Base-by-base conservation (phyloP, 1,140 invertebrate species). In the Dryas iulia region DNA sequence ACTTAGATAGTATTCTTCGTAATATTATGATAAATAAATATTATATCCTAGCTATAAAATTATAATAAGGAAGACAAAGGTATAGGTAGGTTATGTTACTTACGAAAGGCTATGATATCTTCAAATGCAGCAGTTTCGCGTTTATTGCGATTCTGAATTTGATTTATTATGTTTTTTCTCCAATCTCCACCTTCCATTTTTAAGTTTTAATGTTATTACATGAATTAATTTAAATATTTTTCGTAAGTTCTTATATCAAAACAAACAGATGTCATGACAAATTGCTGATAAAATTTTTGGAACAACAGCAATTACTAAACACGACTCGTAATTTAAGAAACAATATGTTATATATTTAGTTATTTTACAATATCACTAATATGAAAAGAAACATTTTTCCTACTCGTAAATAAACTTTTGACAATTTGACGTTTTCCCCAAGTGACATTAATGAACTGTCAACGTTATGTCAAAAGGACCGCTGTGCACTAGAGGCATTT, bases 61-160 rank as follows among this genome's bases (percentile, higher is more conserved):
- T 76, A 68, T 74, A 77, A 79, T 71, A 74, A 73, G 8, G 66
- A 64, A 80, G 68, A 83, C 78, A 87, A 85, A 86, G 79, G 71
- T 71, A 68, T 52, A 63, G 5, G 12, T 25, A 69, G 80, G 82
- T 88, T 87, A 84, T 57, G 59, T 59, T 84, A 87, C 90, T 92
- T 88, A 92, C 91, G 90, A 86, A 92, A 90, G 26, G 81, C 66
- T 59, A 92, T 88, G 26, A 92, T 86, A 78, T 92, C 91, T 71
- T 91, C 87, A 82, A 92, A 92, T 59, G 89, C 83, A 35, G 72
- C 70, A 4, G 88, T 92, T 84, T 92, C 90, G 56, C 80, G 82
- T 73, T 89, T 92, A 79, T 92, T 92, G 73, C 90, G 78, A 56
- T 78, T 71, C 25, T 89, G 87, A 67, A 92, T 67, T 77, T 92